phyloP scores from a whole-genome alignment of 2,113 vertebrate species.

The Hippocampus zosterae region DNA sequence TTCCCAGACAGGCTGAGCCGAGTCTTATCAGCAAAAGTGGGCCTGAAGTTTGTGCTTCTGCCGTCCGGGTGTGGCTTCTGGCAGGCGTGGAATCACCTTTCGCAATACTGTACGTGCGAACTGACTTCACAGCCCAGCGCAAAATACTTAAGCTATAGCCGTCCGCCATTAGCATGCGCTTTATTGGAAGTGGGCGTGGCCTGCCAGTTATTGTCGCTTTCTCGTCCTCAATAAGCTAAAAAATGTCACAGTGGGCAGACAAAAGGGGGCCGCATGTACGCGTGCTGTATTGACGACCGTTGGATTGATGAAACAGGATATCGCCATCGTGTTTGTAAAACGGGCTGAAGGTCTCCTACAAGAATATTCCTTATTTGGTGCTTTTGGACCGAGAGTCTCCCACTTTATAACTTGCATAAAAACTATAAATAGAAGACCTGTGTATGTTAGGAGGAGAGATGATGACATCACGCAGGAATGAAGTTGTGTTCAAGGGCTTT shows the following conservation, averaged over 20 bases:
- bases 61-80: slow-evolving; percentile 8
- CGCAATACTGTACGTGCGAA: slow-evolving; percentile 27
- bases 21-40: slow-evolving; percentile 34
- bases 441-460: slow-evolving; percentile 3
- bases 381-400: neutral
- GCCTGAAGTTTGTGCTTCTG: slow-evolving; percentile 17
- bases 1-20: slow-evolving; percentile 50
- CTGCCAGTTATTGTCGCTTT: neutral
- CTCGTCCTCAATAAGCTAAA: neutral
- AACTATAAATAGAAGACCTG: neutral
- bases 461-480: neutral
- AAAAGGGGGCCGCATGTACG: too few relatives aligned
- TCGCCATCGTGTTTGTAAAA: too few relatives aligned
- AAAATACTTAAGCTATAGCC: slow-evolving; percentile 19
- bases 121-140: slow-evolving; percentile 22
- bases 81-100: slow-evolving; percentile 26
- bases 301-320: too few relatives aligned
- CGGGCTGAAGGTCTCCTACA: neutral
- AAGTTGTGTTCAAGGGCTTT: slow-evolving; percentile 8
- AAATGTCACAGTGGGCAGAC: too few relatives aligned
- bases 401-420: neutral
- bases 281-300: too few relatives aligned
- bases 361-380: slow-evolving; percentile 27
- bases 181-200: neutral
- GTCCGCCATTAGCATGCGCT: neutral